Evolutionary conservation across 2,888 invertebrate species (phyloP).

Genomic region (Idaea biselata): DNA sequence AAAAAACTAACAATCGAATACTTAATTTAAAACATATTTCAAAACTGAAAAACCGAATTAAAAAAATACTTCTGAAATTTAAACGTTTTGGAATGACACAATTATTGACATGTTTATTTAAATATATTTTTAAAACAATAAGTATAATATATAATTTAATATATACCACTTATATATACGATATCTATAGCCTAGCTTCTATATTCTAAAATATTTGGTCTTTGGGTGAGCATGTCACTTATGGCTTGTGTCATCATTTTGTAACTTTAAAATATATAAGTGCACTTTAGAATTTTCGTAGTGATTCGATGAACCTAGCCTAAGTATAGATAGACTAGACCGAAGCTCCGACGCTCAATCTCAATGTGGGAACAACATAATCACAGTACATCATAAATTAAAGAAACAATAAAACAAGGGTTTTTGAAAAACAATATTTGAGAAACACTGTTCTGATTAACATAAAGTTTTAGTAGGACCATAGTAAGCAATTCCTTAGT

Average conservation of each 20-base stretch:
- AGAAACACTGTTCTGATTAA: conserved; percentile 75
- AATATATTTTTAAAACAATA: conserved; percentile 22
- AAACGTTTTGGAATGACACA: conserved; percentile 54
- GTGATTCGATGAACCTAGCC: conserved; percentile 44
- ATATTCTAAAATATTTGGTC: conserved; percentile 78
- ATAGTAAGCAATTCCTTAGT: background rate
- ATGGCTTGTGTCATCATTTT: conserved; percentile 72
- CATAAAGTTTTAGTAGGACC: conserved; percentile 22
- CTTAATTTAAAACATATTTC: conserved; percentile 44
- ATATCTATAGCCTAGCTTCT: conserved; percentile 69
- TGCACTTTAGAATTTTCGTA: conserved; percentile 75
- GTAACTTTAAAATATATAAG: conserved; percentile 73
- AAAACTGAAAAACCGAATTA: conserved; percentile 42
- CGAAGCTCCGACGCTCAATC: conserved; percentile 64
- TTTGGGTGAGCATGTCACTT: conserved; percentile 78
- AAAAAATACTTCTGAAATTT: conserved; percentile 41
- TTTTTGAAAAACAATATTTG: conserved; percentile 52
- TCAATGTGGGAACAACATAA: conserved; percentile 53
- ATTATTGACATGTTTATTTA: conserved; percentile 46
- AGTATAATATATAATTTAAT: conserved; percentile 39
- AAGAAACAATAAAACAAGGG: conserved; percentile 43
- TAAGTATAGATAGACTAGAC: conserved; percentile 53
- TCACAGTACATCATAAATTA: conserved; percentile 59
- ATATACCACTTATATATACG: conserved; percentile 61
- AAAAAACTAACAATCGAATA: conserved; percentile 53